These are phyloP conservation scores for Hippocampus abdominalis DNA, from an alignment of 2,113 vertebrate species.

Conservation along the genomic window DNA sequence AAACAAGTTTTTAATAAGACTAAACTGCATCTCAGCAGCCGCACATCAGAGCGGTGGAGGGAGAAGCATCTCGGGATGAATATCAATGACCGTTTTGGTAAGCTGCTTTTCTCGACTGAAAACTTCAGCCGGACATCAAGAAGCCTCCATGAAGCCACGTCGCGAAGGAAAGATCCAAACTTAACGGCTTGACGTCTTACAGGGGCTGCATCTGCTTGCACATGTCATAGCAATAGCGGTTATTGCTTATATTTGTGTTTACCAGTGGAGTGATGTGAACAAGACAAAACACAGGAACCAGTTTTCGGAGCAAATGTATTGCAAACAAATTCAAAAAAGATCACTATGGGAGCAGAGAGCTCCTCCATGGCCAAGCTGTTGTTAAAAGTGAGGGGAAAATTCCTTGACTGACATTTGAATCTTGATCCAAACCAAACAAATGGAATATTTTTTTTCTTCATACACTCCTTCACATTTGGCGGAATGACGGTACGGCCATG, in stretches of 20 bases:
- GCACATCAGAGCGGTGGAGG: constrained; percentile 60
- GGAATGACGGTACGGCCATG: background rate
- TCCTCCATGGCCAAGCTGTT: too few relatives aligned
- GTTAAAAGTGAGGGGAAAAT: background rate
- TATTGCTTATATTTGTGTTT: constrained; percentile 4
- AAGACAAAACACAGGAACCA: background rate
- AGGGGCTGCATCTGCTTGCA: constrained; percentile 17
- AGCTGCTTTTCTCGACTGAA: constrained; percentile 30
- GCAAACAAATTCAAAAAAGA: background rate
- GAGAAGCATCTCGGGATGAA: constrained; percentile 66
- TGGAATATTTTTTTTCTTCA: background rate
- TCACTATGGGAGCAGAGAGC: background rate
- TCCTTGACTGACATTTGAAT: background rate
- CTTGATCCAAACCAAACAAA: background rate
- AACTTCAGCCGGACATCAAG: constrained; percentile 58
- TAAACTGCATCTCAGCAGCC: constrained; percentile 74
- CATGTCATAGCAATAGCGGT: background rate
- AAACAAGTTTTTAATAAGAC: constrained; percentile 88
- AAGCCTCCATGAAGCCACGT: constrained; percentile 39
- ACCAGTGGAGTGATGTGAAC: constrained; percentile 11
- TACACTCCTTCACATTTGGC: background rate
- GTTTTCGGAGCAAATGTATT: background rate
- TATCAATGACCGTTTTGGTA: constrained; percentile 69
- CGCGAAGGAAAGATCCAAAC: constrained; percentile 15
- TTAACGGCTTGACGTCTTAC: constrained; percentile 12